Evolutionary conservation across 2,888 invertebrate species (phyloP).

Genomic region (Parascotia fuliginaria): DNA sequence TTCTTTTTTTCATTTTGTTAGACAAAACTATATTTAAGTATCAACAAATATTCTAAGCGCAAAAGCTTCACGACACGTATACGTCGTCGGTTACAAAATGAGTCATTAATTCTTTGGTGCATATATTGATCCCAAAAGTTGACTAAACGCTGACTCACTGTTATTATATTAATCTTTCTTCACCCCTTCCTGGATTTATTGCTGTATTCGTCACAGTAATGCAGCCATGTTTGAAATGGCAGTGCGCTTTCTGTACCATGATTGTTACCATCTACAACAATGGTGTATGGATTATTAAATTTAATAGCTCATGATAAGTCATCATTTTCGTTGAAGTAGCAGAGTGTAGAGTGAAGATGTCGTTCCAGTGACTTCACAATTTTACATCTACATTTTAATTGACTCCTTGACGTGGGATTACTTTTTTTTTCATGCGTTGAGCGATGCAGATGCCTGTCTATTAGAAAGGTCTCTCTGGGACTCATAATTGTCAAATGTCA

Average conservation of each 20-base stretch:
- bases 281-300: conserved; percentile 56
- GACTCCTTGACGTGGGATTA: conserved; percentile 40
- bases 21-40: conserved; percentile 6
- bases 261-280: conserved; percentile 57
- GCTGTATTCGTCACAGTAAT: conserved; percentile 68
- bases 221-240: conserved; percentile 56
- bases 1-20: conserved; percentile 2
- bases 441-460: conserved; percentile 39
- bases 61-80: conserved; percentile 1
- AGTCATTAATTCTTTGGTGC: conserved; percentile 31
- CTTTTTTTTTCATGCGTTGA: conserved; percentile 38
- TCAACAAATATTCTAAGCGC: conserved; percentile 3
- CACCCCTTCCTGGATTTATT: conserved; percentile 61
- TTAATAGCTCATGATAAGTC: conserved; percentile 57
- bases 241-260: conserved; percentile 49
- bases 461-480: conserved; percentile 23
- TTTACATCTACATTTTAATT: conserved; percentile 51
- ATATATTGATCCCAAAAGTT: conserved; percentile 58
- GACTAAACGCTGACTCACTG: conserved; percentile 63
- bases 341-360: conserved; percentile 40
- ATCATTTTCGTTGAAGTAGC: conserved; percentile 46
- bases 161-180: conserved; percentile 64
- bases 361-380: conserved; percentile 53
- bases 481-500: conserved; percentile 39
- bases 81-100: conserved; percentile 11